These are phyloP conservation scores for Gibbula magus DNA, from an alignment of 2,888 invertebrate species.

Conservation along the genomic window DNA sequence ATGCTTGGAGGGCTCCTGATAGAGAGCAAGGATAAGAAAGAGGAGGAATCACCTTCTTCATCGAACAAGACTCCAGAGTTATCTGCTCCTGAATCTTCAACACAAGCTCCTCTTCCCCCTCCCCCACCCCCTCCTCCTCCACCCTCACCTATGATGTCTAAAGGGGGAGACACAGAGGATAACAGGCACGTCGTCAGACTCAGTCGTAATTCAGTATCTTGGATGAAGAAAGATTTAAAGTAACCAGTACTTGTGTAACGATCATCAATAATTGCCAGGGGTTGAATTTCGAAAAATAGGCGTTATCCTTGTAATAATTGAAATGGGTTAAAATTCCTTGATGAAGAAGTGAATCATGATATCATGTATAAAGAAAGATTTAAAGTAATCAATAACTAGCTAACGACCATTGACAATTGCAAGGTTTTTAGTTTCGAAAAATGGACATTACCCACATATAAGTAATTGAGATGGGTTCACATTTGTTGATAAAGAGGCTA, in stretches of 20 bases:
- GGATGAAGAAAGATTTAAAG: constrained; percentile 63
- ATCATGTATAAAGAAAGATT: constrained; percentile 65
- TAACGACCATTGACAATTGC: too few species aligned
- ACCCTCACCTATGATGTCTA: neutral
- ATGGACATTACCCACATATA: too few species aligned
- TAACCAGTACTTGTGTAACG: neutral
- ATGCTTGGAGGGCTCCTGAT: neutral
- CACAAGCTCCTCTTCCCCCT: constrained; percentile 25
- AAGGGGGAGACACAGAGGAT: neutral
- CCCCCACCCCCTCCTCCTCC: constrained; percentile 35
- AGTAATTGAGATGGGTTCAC: too few species aligned
- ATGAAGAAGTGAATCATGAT: too few species aligned
- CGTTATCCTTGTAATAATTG: too few species aligned
- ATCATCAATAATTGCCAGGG: too few species aligned
- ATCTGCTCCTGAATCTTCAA: constrained; percentile 18
- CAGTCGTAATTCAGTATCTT: constrained; percentile 58
- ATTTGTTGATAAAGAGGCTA: too few species aligned
- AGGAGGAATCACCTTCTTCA: neutral
- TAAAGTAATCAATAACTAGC: constrained; percentile 13
- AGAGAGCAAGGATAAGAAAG: too few species aligned
- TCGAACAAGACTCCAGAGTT: neutral
- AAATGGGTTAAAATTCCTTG: too few species aligned
- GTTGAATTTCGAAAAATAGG: too few species aligned
- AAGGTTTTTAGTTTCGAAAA: too few species aligned
- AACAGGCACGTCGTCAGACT: constrained; percentile 39